Conservation (phyloP, 2,797 vertebrate genomes). For the Gila robusta region DNA sequence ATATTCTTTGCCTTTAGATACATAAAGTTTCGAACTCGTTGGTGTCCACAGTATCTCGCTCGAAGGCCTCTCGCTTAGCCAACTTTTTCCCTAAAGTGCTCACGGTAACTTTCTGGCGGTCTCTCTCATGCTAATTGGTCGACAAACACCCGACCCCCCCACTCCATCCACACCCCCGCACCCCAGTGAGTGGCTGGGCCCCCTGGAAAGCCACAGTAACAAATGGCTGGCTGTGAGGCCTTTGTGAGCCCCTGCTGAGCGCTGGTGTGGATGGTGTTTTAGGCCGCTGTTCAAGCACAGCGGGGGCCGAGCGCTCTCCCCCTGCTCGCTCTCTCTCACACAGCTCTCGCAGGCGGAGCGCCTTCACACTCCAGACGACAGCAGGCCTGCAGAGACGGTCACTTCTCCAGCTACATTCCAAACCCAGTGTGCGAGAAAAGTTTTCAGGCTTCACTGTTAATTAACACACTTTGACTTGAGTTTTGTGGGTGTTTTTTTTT, state of each 20-base stretch:
- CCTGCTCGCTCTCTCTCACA: slow-evolving; percentile 72
- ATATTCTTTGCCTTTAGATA: slow-evolving; percentile 35
- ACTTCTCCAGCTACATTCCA: slow-evolving; percentile 86
- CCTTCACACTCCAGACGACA: slow-evolving; percentile 86
- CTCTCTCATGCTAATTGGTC: slow-evolving; percentile 86
- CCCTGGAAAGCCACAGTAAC: slow-evolving; percentile 85
- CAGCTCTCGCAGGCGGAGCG: slow-evolving; percentile 66
- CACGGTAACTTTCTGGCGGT: slow-evolving; percentile 81
- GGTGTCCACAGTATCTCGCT: slow-evolving; percentile 58
- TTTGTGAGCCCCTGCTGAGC: slow-evolving; percentile 85
- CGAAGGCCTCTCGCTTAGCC: slow-evolving; percentile 52
- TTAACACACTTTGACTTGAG: slow-evolving; percentile 67
- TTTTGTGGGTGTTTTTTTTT: slow-evolving; percentile 53
- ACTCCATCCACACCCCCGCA: slow-evolving; percentile 60
- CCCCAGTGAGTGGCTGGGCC: slow-evolving; percentile 70
- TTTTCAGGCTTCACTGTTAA: slow-evolving; percentile 78
- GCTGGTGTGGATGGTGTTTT: slow-evolving; percentile 85
- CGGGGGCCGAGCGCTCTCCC: slow-evolving; percentile 83
- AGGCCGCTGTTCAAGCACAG: slow-evolving; percentile 88
- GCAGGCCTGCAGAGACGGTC: slow-evolving; percentile 88
- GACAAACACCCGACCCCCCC: slow-evolving; percentile 79
- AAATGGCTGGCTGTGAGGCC: slow-evolving; percentile 86
- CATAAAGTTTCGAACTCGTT: slow-evolving; percentile 55
- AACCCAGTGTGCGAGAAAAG: slow-evolving; percentile 85
- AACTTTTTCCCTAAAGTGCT: slow-evolving; percentile 78